A percentile compares a stretch with the other conserved stretches of the same genome.
These are phyloP conservation scores for Hiodon alosoides DNA, from an alignment of 2,113 vertebrate species.

Conservation along the genomic window DNA sequence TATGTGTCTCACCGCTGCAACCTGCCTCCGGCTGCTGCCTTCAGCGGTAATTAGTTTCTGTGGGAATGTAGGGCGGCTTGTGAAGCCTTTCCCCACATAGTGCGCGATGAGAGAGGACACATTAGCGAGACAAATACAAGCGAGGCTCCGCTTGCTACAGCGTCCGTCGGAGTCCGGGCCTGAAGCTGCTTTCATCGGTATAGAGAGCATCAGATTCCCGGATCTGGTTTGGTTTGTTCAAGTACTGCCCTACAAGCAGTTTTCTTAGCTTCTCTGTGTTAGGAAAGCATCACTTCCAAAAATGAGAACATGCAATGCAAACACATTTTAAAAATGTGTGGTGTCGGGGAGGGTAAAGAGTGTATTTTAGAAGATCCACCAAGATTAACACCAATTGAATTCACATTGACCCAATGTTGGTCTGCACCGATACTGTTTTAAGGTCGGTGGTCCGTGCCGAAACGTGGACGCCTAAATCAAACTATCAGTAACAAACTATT, in stretches of 20 bases:
- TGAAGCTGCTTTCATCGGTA: background rate
- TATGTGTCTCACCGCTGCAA: conserved; percentile 30
- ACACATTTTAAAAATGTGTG: too few relatives aligned
- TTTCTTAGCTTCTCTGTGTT: too few relatives aligned
- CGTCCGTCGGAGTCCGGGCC: conserved; percentile 19
- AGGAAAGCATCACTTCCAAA: background rate
- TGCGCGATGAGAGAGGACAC: conserved; percentile 50
- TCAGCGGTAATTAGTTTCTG: conserved; percentile 75
- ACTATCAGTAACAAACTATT: too few relatives aligned
- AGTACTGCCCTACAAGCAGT: background rate
- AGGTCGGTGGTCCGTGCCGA: too few relatives aligned
- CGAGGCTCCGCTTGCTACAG: conserved; percentile 36
- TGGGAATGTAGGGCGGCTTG: conserved; percentile 60
- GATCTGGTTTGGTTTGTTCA: background rate
- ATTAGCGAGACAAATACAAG: conserved; percentile 53
- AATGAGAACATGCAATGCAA: too few relatives aligned
- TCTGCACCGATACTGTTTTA: too few relatives aligned
- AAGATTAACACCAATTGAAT: too few relatives aligned
- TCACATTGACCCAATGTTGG: too few relatives aligned
- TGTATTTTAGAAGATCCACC: too few relatives aligned
- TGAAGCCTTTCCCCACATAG: conserved; percentile 53
- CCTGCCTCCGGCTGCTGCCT: conserved; percentile 47
- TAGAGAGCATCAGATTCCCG: background rate
- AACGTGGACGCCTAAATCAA: too few relatives aligned
- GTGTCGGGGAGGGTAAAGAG: too few relatives aligned